Conservation (phyloP, 2,888 invertebrate genomes). For the Poecilobothrus nobilitatus region DNA sequence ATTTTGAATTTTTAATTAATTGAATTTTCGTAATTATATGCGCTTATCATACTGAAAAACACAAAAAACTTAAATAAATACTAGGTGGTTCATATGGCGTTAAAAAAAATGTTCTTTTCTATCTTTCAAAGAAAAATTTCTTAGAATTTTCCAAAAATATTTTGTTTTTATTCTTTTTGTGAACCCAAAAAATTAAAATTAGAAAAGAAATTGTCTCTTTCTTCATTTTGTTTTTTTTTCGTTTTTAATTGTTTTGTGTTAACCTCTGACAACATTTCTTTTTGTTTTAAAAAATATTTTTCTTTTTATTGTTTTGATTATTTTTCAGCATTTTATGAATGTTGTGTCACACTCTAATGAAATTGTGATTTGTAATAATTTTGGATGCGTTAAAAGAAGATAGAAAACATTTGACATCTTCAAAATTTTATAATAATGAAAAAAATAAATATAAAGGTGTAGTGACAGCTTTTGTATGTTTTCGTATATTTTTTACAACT, state of each 20-base stretch:
- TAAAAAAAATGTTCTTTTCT: no score
- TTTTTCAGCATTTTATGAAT: not conserved
- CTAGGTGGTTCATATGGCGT: no score
- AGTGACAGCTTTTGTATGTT: not conserved
- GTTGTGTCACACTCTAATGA: constrained; percentile 4
- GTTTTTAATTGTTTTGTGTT: constrained; percentile 1
- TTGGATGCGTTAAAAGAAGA: not conserved
- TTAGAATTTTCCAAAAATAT: no score
- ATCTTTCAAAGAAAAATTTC: no score
- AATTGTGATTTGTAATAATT: not conserved
- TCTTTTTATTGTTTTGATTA: not conserved
- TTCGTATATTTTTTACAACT: not conserved
- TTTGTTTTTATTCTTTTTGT: not conserved
- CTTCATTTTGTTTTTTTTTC: not conserved
- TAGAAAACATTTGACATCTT: no score
- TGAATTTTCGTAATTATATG: no score
- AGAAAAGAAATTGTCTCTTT: not conserved
- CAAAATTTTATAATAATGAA: no score
- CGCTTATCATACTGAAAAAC: no score
- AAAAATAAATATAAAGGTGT: not conserved
- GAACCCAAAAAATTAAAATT: not conserved
- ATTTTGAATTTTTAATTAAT: no score
- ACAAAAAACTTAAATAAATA: no score
- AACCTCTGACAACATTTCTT: not conserved
- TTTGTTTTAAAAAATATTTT: not conserved